These are phyloP conservation scores for Tiliacea citrago DNA, from an alignment of 2,888 invertebrate species.

Conservation along the genomic window DNA sequence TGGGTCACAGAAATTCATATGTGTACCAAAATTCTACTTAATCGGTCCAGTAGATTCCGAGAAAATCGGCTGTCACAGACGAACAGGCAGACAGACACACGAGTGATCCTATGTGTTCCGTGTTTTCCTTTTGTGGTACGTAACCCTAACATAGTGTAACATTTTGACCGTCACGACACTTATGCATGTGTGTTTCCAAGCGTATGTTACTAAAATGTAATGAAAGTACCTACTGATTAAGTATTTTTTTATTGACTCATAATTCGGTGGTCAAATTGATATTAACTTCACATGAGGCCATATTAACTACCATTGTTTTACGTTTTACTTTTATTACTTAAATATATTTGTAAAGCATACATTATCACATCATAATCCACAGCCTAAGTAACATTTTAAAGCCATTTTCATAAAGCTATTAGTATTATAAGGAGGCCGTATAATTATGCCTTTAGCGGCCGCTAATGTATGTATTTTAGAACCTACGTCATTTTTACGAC, in stretches of 20 bases:
- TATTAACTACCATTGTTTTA: not conserved
- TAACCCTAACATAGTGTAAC: no score
- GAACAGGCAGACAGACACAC: no score
- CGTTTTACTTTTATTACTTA: conserved; percentile 19
- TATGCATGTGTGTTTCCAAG: no score
- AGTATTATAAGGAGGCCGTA: conserved; percentile 17
- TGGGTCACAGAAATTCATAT: no score
- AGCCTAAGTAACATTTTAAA: conserved; percentile 32
- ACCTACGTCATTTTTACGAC: conserved; percentile 1
- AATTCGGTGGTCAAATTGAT: not conserved
- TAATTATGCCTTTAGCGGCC: not conserved
- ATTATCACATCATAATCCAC: conserved; percentile 22
- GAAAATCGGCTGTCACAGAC: no score
- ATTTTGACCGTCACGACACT: no score
- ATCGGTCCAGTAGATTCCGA: no score
- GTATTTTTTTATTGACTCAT: not conserved
- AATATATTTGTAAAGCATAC: not conserved
- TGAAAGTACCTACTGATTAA: no score
- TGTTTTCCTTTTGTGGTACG: no score
- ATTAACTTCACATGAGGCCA: not conserved
- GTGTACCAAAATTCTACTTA: no score
- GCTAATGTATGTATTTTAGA: conserved; percentile 36
- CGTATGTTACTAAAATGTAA: no score
- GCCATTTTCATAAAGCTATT: conserved; percentile 25
- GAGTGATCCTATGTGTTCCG: no score